A percentile compares a stretch with the other conserved stretches of the same genome.
phyloP scores from a whole-genome alignment of 2,888 invertebrate genomes.

The Hyposoter didymator region DNA sequence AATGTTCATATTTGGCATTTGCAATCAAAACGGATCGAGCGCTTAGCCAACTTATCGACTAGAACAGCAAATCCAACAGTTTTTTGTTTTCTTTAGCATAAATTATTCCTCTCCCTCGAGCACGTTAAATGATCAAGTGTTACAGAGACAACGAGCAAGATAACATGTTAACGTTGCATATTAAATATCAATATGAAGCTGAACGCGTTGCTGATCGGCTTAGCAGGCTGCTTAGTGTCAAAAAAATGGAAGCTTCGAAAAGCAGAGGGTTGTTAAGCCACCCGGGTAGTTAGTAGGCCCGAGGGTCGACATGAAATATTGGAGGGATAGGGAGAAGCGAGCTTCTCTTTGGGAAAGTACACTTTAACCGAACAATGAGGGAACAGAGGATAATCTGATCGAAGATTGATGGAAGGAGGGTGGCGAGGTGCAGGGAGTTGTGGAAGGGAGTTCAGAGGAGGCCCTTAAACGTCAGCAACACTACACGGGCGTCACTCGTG shows the following conservation, averaged over 20 bases:
- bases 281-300: background rate
- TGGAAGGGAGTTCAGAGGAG: slow-evolving; percentile 25
- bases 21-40: background rate
- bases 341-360: background rate
- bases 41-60: background rate
- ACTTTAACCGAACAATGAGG: slow-evolving; percentile 35
- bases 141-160: background rate
- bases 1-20: background rate
- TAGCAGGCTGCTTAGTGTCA: background rate
- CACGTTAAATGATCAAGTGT: background rate
- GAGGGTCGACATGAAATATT: background rate
- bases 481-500: slow-evolving; percentile 47
- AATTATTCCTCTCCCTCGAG: background rate
- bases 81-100: background rate
- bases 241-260: slow-evolving; percentile 6
- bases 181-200: slow-evolving; percentile 1
- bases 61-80: background rate
- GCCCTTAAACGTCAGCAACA: slow-evolving; percentile 52
- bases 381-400: slow-evolving; percentile 45
- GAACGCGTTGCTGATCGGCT: background rate
- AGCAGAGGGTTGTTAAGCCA: background rate
- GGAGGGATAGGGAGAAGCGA: background rate
- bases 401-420: slow-evolving; percentile 54
- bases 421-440: background rate
- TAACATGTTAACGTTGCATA: background rate